Conservation (phyloP, 2,113 vertebrate species). For the Phaethon lepturus region DNA sequence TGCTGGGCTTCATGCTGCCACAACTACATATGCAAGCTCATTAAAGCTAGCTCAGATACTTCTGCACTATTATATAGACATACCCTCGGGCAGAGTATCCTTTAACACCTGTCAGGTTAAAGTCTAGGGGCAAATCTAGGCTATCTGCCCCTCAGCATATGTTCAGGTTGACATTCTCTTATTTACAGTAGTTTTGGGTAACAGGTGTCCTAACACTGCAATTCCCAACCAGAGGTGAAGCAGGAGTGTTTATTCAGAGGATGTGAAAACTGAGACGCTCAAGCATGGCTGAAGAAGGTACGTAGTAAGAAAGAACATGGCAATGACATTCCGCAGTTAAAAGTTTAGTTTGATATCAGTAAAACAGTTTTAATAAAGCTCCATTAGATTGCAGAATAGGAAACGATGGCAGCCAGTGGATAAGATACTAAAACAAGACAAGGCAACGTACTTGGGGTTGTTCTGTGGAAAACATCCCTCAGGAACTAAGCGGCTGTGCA, state of each 20-base stretch:
- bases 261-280: background rate
- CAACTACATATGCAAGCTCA: conserved; percentile 56
- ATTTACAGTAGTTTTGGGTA: conserved; percentile 14
- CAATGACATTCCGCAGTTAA: background rate
- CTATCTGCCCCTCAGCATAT: background rate
- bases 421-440: conserved; percentile 55
- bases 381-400: conserved; percentile 20
- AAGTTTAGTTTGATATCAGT: background rate
- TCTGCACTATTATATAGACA: conserved; percentile 41
- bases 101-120: conserved; percentile 48
- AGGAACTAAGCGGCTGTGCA: background rate
- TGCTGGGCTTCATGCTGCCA: conserved; percentile 68
- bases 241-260: conserved; percentile 17
- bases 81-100: conserved; percentile 39
- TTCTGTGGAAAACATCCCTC: background rate
- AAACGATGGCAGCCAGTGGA: background rate
- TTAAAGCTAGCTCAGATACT: conserved; percentile 68
- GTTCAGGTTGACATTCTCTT: background rate
- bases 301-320: background rate
- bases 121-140: background rate
- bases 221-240: conserved; percentile 46
- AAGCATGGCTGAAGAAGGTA: conserved; percentile 41
- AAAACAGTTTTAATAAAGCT: conserved; percentile 21
- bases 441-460: background rate
- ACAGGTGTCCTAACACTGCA: conserved; percentile 31